Conservation (phyloP, 1,140 invertebrate genomes). For the Bombus superbus region DNA sequence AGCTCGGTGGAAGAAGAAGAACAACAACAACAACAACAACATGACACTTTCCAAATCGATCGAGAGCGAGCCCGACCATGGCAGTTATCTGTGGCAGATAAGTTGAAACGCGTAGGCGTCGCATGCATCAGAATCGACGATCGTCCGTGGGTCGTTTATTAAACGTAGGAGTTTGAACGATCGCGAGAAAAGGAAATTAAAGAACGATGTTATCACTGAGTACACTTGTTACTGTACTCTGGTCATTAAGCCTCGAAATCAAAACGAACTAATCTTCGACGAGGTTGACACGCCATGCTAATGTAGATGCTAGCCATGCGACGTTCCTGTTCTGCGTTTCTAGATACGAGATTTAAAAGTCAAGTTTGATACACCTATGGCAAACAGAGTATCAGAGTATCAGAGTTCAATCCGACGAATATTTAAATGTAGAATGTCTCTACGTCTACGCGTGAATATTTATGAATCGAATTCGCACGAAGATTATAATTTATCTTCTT, state of each 20-base stretch:
- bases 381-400: not conserved
- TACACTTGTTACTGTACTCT: slow-evolving; percentile 1
- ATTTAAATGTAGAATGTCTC: too few relatives aligned
- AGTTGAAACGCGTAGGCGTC: slow-evolving; percentile 33
- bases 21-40: not conserved
- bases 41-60: slow-evolving; percentile 26
- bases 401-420: not conserved
- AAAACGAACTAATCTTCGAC: not conserved
- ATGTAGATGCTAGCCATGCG: too few relatives aligned
- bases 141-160: slow-evolving; percentile 28
- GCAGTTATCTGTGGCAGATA: not conserved
- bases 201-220: not conserved
- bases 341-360: not conserved
- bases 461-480: too few relatives aligned
- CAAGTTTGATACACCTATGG: not conserved
- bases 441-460: too few relatives aligned
- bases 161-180: slow-evolving; percentile 19
- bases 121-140: slow-evolving; percentile 23
- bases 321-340: not conserved
- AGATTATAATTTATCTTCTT: too few relatives aligned
- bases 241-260: not conserved
- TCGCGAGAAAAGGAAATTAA: slow-evolving; percentile 16
- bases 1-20: not conserved
- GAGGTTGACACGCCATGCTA: not conserved
- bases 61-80: not conserved